Conservation (phyloP, 2,888 invertebrate genomes). For the Autographa pulchrina region DNA sequence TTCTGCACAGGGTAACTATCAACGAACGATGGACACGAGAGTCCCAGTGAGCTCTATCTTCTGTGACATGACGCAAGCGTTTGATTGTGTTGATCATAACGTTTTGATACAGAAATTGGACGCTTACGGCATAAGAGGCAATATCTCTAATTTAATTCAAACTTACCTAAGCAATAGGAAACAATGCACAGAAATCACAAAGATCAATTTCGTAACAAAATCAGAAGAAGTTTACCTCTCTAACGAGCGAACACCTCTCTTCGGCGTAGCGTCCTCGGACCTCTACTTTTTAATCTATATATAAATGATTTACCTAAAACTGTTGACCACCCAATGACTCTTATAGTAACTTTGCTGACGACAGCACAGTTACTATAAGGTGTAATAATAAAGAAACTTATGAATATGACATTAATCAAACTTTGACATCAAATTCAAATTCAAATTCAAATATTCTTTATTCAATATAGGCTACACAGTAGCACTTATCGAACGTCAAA, state of each 20-base stretch:
- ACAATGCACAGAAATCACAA: neutral
- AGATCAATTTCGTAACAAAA: neutral
- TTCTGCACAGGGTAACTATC: neutral
- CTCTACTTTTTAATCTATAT: neutral
- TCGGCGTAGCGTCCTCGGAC: neutral
- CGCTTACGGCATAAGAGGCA: neutral
- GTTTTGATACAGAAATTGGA: neutral
- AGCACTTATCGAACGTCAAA: too few relatives aligned
- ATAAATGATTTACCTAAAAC: conserved; percentile 1
- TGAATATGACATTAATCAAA: neutral
- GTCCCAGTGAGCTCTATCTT: conserved; percentile 6
- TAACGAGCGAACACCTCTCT: neutral
- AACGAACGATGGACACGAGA: conserved; percentile 7
- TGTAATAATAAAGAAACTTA: neutral
- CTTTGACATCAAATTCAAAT: neutral
- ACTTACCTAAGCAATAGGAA: neutral
- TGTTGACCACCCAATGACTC: neutral
- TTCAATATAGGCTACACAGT: too few relatives aligned
- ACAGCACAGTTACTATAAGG: neutral
- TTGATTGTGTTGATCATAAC: neutral
- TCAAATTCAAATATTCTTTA: too few relatives aligned
- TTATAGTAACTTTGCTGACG: conserved; percentile 8
- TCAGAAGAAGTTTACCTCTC: neutral
- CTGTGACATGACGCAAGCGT: conserved; percentile 9
- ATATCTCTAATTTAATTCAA: neutral